Evolutionary conservation across 2,797 vertebrate species (phyloP), one percentile per base, ranked within the genome.

Genomic region (Clarias fuscus): DNA sequence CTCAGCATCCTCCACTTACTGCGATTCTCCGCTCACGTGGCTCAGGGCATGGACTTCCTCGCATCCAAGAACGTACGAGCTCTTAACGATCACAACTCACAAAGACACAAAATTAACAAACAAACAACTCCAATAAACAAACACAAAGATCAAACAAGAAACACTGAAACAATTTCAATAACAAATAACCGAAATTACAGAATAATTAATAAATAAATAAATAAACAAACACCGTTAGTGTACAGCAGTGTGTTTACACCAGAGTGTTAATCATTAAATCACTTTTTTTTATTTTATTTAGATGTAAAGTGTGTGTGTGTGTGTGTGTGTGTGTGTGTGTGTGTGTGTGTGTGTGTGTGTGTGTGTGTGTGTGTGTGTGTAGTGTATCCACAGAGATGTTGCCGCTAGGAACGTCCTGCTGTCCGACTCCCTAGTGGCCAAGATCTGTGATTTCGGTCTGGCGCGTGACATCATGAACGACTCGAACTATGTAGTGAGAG

Each of bases 381-480:
- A 99, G 98, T 99, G 98, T 89, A 99, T 99, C 91, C 98, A 99
- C 90, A 96, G 98, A 87, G 98, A 99, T 0, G 93, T 99, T 13
- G 98, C 98, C 2, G 98, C 98, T 14, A 96, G 98, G 78, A 99
- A 99, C 0, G 95, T 99, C 78, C 93, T 99, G 15, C 87, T 99
- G 81, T 96, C 97, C 0, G 94, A 96, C 0, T 93, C 91, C 10
- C 92, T 90, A 0, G 92, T 97, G 33, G 98, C 97, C 86, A 99
- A 99, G 93, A 99, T 99, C 88, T 99, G 98, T 64, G 98, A 99
- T 94, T 99, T 99, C 0, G 98, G 98, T 77, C 95, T 99, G 91
- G 98, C 98, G 0, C 93, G 98, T 62, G 98, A 99, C 91, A 98
- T 99, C 89, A 95, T 96, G 91, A 96, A 98, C 0, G 98, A 99